Evolutionary conservation across 2,797 vertebrate species (phyloP).

Genomic region (Cetoscarus ocellatus): DNA sequence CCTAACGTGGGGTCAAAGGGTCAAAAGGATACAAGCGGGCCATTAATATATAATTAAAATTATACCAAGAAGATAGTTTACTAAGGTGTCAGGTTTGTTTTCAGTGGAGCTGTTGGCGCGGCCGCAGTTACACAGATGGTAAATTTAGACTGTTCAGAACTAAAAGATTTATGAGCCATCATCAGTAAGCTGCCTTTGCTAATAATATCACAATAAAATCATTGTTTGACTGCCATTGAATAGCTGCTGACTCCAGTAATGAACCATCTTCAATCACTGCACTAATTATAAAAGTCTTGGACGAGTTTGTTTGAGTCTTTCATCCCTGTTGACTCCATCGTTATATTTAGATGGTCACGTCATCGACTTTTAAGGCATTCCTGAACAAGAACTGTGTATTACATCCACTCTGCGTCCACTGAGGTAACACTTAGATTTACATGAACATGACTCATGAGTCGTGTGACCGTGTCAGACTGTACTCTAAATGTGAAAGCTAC

Average conservation of each 20-base stretch:
- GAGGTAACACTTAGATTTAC: background rate
- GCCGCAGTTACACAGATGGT: background rate
- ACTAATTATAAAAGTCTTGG: background rate
- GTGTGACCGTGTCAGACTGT: background rate
- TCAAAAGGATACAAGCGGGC: background rate
- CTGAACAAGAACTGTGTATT: no score
- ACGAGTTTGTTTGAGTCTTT: background rate
- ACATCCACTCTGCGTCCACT: no score
- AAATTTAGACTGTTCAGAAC: background rate
- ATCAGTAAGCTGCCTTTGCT: background rate
- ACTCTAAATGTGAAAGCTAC: background rate
- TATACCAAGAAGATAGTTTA: background rate
- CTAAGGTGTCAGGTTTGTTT: background rate
- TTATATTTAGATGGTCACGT: background rate
- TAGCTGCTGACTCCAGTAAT: background rate
- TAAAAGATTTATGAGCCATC: background rate
- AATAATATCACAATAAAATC: background rate
- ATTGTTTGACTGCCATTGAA: background rate
- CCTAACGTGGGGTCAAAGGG: slow-evolving; percentile 5
- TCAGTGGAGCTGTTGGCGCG: background rate
- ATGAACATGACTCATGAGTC: background rate
- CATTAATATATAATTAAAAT: background rate
- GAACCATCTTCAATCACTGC: background rate
- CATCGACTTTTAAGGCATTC: no score
- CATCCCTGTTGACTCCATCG: background rate